Evolutionary conservation across 2,888 invertebrate genomes (phyloP), one percentile per base, ranked within the genome.

Genomic region (Trichacis sp.): DNA sequence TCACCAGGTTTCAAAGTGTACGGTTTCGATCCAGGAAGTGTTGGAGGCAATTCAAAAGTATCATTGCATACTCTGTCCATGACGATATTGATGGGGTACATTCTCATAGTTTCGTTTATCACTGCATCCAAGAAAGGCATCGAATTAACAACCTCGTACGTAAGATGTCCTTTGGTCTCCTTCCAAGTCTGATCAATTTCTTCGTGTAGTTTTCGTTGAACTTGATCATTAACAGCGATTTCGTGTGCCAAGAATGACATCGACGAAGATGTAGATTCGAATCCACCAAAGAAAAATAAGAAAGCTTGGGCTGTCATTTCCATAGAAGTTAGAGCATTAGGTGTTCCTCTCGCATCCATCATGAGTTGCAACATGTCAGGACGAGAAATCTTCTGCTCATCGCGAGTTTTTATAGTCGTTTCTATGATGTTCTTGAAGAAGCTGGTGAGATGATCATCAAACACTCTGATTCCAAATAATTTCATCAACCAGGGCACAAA

Each of bases 41-140:
- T 61, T 0, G 86, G 73, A 72, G 85, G 69, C 69, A 88, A 72
- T 17, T 86, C 85, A 62, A 87, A 88, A 0, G 82, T 66, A 63
- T 88, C 88, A 0, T 81, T 81, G 64, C 89, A 89, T 1, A 83
- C 68, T 60, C 89, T 82, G 65, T 89, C 89, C 68, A 85, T 64
- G 0, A 86, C 64, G 0, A 85, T 66, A 0, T 85, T 86, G 0
- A 86, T 83, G 0, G 87, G 83, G 43, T 78, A 78, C 46, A 69
- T 63, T 19, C 76, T 69, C 0, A 74, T 46, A 6, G 74, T 15
- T 55, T 83, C 83, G 52, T 74, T 72, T 5, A 82, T 33, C 2
- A 82, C 75, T 1, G 80, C 81, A 11, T 82, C 78, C 17, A 83
- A 49, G 53, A 81, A 83, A 6, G 64, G 46, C 74, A 82, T 76